Evolutionary conservation across 2,113 vertebrate species (phyloP).

Genomic region (Anoplopoma fimbria): DNA sequence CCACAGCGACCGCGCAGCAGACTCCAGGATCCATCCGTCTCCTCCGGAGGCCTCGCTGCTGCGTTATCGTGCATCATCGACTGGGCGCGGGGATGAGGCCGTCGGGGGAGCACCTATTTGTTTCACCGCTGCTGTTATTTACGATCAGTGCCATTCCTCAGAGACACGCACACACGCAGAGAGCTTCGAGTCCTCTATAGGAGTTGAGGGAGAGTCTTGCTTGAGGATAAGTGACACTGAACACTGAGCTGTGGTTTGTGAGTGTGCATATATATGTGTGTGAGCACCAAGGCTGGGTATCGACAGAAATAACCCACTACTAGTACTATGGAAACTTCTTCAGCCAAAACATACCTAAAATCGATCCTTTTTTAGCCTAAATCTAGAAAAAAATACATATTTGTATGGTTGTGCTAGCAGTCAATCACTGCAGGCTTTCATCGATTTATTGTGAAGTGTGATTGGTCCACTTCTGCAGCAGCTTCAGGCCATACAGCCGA

Average conservation of each 20-base stretch:
- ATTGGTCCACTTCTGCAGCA: no score
- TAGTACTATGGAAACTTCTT: neutral
- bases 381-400: no score
- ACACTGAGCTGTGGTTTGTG: neutral
- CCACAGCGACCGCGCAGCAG: neutral
- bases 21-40: conserved; percentile 38
- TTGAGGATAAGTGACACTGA: neutral
- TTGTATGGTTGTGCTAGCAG: no score
- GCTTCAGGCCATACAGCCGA: no score
- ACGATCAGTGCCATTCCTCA: conserved; percentile 32
- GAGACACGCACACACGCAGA: neutral
- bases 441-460: no score
- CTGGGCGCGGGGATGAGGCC: neutral
- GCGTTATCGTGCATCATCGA: conserved; percentile 59
- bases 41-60: conserved; percentile 21
- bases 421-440: no score
- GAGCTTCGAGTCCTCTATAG: neutral
- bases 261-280: neutral
- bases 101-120: conserved; percentile 32
- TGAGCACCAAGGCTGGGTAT: neutral
- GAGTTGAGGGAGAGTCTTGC: neutral
- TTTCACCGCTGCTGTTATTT: conserved; percentile 60
- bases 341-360: no score
- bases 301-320: neutral
- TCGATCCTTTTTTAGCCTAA: no score